Conservation (phyloP, 2,888 invertebrate species). For the Pollenia angustigena region DNA sequence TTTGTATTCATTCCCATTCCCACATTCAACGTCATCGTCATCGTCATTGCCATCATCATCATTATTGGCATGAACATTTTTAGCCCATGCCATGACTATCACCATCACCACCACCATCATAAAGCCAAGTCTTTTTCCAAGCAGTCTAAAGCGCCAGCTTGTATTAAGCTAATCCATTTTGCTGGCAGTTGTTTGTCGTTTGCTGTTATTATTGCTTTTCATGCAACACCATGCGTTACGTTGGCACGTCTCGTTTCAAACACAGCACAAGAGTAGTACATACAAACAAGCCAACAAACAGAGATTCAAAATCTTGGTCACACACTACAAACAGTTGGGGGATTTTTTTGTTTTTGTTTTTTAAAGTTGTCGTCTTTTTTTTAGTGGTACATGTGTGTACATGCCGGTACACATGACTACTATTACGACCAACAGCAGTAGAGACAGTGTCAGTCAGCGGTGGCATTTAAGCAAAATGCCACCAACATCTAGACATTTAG, state of each 20-base stretch:
- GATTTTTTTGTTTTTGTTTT: constrained; percentile 25
- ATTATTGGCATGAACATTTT: constrained; percentile 42
- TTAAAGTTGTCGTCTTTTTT: constrained; percentile 7
- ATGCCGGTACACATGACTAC: constrained; percentile 57
- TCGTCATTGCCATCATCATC: constrained; percentile 13
- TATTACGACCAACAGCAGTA: constrained; percentile 74
- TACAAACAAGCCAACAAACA: constrained; percentile 43
- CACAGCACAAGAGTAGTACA: not conserved
- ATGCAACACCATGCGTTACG: constrained; percentile 64
- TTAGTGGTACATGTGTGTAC: constrained; percentile 24
- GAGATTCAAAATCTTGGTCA: constrained; percentile 70
- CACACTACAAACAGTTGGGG: constrained; percentile 61
- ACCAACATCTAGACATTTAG: constrained; percentile 70
- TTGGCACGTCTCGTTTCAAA: constrained; percentile 60
- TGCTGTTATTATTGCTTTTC: constrained; percentile 56
- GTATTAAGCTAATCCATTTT: constrained; percentile 70
- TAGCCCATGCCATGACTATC: constrained; percentile 41
- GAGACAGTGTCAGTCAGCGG: constrained; percentile 57
- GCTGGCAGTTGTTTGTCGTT: constrained; percentile 44
- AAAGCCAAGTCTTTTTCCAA: constrained; percentile 31
- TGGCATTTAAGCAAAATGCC: constrained; percentile 64
- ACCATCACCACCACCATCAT: constrained; percentile 18
- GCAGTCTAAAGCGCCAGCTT: constrained; percentile 66
- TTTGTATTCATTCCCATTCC: constrained; percentile 52
- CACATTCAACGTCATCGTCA: constrained; percentile 44